Evolutionary conservation across 2,113 vertebrate species (phyloP), one percentile per base, ranked within the genome.

Genomic region (Nematolebias whitei): DNA sequence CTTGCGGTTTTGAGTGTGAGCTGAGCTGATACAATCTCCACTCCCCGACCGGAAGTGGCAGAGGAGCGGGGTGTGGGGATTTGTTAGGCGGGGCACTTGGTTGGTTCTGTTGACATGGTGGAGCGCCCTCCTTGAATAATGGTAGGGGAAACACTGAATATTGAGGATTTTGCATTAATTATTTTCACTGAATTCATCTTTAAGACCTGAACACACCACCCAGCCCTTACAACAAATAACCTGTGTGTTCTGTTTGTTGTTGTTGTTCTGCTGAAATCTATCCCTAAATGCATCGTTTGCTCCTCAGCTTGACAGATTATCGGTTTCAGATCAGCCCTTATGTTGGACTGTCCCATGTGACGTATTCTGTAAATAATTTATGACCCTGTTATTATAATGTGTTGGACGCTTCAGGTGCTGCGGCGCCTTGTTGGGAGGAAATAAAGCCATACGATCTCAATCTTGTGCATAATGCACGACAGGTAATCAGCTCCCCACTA

Each of bases 391-490:
- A 69, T 56, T 71, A 29, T 48, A 57, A 53, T 51, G 52, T 45
- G 2, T 38, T 48, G 3, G 41, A 57, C 58, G 58, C 15, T 58
- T 74, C 41, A 68, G 55, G 56, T 26, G 38, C 65, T 62, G 56
- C 57, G 66, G 19, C 15, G 67, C 59, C 73, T 74, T 68, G 64
- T 13, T 63, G 60, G 77, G 55, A 57, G 63, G 35, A 41, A 40
- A 57, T 55, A 41, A 26, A 43, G 75, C 73, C 53, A 70, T 58
- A 64, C 60, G 75, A 54, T 73, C 56, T 72, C 53, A 20, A 16
- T 71, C 80, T 76, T 44, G 18, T 85, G 69, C 68, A 83, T 81
- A 74, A 78, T 72, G 58, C 70, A 65, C 74, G 74, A 59, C 63
- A 53, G 69, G 45, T 84, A 85, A 84, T 79, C 84, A 60, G 76